Conservation (phyloP, 2,797 vertebrate species). For the Coracias cyanogaster region DNA sequence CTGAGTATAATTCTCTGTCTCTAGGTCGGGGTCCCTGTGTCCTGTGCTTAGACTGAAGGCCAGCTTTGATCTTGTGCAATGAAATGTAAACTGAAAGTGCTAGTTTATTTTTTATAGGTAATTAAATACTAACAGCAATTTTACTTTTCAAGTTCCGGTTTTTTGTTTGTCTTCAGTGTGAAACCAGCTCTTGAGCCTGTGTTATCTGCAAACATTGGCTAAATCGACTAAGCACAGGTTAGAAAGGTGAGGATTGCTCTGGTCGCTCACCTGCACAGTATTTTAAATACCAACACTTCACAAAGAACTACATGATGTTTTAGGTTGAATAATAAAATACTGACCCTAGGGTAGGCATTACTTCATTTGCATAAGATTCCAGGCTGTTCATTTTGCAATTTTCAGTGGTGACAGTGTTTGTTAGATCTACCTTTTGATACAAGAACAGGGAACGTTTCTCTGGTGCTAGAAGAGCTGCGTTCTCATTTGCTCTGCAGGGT, state of each 20-base stretch:
- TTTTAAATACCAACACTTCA: background rate
- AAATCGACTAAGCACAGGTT: background rate
- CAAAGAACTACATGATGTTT: background rate
- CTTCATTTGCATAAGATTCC: background rate
- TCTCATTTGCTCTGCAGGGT: background rate
- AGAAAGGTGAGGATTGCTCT: background rate
- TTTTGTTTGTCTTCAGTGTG: background rate
- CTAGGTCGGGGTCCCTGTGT: background rate
- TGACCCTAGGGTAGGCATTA: background rate
- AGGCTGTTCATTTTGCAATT: background rate
- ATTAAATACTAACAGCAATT: constrained; percentile 37
- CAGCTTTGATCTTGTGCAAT: constrained; percentile 22
- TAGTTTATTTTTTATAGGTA: background rate
- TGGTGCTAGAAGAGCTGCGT: background rate
- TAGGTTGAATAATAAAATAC: background rate
- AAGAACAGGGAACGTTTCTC: background rate
- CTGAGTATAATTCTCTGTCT: background rate
- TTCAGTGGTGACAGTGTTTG: background rate
- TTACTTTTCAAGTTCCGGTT: background rate
- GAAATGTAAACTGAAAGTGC: constrained; percentile 13
- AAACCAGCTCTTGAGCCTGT: background rate
- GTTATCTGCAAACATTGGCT: background rate
- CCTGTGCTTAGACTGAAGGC: background rate
- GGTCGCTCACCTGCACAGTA: background rate
- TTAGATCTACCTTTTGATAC: background rate